Evolutionary conservation across 1,140 invertebrate species (phyloP), one percentile per base, ranked within the genome.

Genomic region (Eueides isabella): DNA sequence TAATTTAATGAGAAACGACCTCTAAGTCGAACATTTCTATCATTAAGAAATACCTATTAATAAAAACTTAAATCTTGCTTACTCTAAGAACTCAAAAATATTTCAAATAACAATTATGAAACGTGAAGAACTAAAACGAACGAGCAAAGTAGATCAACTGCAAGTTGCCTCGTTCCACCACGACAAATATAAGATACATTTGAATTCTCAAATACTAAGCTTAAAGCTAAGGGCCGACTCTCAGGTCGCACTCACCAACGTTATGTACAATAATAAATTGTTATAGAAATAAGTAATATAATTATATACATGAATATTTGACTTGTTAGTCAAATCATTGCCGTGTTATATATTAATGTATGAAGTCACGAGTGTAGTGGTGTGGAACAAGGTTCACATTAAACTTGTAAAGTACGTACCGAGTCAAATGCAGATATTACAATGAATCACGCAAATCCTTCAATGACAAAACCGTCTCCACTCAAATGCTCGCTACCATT

Each of bases 311-410:
- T 55, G 48, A 3, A 55, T 23, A 48, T 19, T 48, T n/a, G 48
- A 26, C 7, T 11, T 48, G 41, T 48, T 48, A n/a, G 2, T 55
- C 4, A n/a, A 44, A 55, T 23, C 48, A 55, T 55, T 6, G 16
- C 41, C 5, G 41, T 7, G 48, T 55, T 55, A 55, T 55, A 55
- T 55, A 55, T 55, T 55, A 55, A 19, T 55, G 19, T 55, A 55
- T 55, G 26, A 26, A 55, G 23, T 55, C 11, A 55, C 48, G 12
- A 23, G 48, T 48, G 2, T 5, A 44, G 41, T 44, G 41, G 41
- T 19, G n/a, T 48, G 2, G 41, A 48, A 48, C 19, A 19, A 19
- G 41, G 41, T 55, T 12, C 9, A 5, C 11, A 12, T 38, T 55
- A 9, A 11, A 23, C 23, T 55, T 55, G 7, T 26, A 26, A 55